Base-by-base conservation (phyloP, 2,113 vertebrate species). In the Rhea pennata region DNA sequence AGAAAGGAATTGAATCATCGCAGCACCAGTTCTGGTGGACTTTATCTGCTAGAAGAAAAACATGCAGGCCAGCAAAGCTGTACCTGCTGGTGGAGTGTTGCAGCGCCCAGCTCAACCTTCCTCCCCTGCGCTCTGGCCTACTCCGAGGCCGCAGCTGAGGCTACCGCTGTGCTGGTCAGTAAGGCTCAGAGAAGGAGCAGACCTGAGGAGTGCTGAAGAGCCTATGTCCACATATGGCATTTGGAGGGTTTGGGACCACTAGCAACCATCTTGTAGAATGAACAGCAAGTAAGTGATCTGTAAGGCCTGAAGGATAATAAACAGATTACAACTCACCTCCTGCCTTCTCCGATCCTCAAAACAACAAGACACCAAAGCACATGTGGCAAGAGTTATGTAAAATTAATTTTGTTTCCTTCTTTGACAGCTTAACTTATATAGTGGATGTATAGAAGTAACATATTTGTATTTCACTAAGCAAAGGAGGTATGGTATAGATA, bases 101-200 rank as follows among this genome's bases (percentile, higher is more conserved):
- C 36, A 44, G 8, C n/a, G n/a, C 48, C n/a, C 36, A 50, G 62
- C 61, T 23, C 22, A 24, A 33, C 31, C 31, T 13, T 66, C 40
- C 64, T 46, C 9, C 27, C 31, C 33, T 1, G 4, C 29, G 24
- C 15, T 12, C 2, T 2, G 19, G 22, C 44, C 14, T 15, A 46
- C 42, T 44, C 42, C 36, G 36, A 36, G 58, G 15, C 44, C 58
- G 33, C 71, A 88, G 29, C 75, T 65, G 9, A 61, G 27, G 20
- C 4, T 39, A 22, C 0, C 4, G 21, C 61, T 71, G 61, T 4
- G 1, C 13, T 26, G 61, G 27, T 8, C 0, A 40, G 65, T 19
- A 53, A 10, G 6, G n/a, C 23, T 0, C 4, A 48, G 39, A 69
- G 67, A 39, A 39, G 51, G 17, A 84, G 9, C 4, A 91, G 11